A percentile compares a stretch with the other conserved stretches of the same genome.
Evolutionary conservation across 1,140 invertebrate genomes (phyloP).

Genomic region (Orchesella cincta): DNA sequence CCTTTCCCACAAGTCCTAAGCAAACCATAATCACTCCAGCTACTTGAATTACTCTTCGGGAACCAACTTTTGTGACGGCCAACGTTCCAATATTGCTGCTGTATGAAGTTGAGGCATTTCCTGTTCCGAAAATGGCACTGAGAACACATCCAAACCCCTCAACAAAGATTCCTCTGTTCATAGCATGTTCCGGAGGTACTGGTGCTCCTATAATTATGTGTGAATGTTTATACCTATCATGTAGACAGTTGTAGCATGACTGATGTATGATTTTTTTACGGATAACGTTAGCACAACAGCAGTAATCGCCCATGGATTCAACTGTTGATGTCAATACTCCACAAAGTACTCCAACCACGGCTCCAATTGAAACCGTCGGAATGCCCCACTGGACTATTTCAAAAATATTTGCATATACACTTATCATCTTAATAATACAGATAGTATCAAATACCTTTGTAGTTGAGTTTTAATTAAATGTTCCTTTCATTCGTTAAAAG

Average conservation of each 20-base stretch:
- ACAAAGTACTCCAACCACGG: constrained; percentile 78
- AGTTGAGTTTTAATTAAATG: too few species aligned
- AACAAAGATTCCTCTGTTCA: constrained; percentile 65
- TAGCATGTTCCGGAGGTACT: constrained; percentile 78
- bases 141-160: constrained; percentile 81
- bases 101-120: constrained; percentile 70
- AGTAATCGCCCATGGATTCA: constrained; percentile 86
- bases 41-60: constrained; percentile 69
- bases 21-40: constrained; percentile 75
- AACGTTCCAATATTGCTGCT: constrained; percentile 84
- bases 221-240: constrained; percentile 72
- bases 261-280: constrained; percentile 57
- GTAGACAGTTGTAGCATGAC: not conserved
- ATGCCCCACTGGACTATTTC: constrained; percentile 58
- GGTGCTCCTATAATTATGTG: constrained; percentile 71
- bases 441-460: too few species aligned
- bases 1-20: constrained; percentile 77
- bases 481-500: too few species aligned
- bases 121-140: constrained; percentile 67
- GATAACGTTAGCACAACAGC: constrained; percentile 78
- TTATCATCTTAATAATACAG: too few species aligned
- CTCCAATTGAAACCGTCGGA: constrained; percentile 58
- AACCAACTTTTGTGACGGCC: constrained; percentile 41
- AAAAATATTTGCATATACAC: too few species aligned
- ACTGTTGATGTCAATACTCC: constrained; percentile 81